A percentile compares a stretch with the other conserved stretches of the same genome.
Conservation (phyloP, 2,113 vertebrate species). For the Pygoscelis adeliae region DNA sequence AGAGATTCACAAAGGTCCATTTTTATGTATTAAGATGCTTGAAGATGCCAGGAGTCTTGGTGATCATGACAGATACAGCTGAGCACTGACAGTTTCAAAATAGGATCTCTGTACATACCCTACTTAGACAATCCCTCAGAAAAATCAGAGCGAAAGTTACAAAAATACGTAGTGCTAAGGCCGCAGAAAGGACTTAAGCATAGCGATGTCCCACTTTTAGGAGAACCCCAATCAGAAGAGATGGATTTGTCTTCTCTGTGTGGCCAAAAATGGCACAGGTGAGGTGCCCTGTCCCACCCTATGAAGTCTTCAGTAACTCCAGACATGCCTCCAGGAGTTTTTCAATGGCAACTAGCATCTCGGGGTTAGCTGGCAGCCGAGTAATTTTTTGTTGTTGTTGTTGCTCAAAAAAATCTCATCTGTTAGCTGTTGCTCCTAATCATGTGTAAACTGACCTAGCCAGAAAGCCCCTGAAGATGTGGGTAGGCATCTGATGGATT, state of each 20-base stretch:
- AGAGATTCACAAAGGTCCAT: background rate
- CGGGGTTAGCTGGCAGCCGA: background rate
- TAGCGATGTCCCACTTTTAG: background rate
- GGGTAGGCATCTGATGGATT: background rate
- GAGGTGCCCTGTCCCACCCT: background rate
- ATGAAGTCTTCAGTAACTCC: background rate
- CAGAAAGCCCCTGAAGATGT: background rate
- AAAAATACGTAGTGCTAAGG: background rate
- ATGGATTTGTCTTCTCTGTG: background rate
- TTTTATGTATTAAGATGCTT: background rate
- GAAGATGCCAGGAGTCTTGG: background rate
- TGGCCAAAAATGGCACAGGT: background rate
- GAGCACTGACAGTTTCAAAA: background rate
- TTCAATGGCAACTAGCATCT: background rate
- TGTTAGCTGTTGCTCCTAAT: background rate
- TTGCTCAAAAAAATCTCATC: background rate
- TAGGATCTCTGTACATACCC: background rate
- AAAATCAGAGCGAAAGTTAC: background rate
- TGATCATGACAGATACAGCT: background rate
- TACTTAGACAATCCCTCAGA: background rate
- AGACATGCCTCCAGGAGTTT: background rate
- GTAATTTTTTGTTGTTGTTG: background rate
- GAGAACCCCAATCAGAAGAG: background rate
- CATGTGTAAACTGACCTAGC: background rate
- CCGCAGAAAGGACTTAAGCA: background rate